Evolutionary conservation across 2,113 vertebrate genomes (phyloP).

Genomic region (Oryzias celebensis): DNA sequence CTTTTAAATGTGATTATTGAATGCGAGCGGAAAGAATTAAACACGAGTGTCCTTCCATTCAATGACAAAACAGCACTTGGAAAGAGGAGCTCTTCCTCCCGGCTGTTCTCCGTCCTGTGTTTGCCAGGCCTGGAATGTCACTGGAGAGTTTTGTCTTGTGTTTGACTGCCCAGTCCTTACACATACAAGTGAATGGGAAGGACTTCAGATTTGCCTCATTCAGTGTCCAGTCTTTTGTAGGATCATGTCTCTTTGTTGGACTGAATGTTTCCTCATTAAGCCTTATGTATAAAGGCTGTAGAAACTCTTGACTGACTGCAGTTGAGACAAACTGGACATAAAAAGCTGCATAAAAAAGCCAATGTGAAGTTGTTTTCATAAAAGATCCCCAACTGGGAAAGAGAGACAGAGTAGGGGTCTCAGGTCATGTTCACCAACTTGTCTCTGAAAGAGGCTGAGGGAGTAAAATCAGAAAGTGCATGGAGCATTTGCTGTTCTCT

Average conservation of each 20-base stretch:
- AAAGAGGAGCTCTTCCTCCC: conserved; percentile 48
- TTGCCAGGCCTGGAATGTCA: conserved; percentile 66
- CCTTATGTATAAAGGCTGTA: conserved; percentile 61
- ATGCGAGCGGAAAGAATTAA: conserved; percentile 27
- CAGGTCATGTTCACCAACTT: conserved; percentile 46
- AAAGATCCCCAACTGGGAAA: conserved; percentile 62
- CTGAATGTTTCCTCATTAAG: conserved; percentile 76
- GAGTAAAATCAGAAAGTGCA: conserved; percentile 4
- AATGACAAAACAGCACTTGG: conserved; percentile 39
- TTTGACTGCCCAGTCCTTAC: conserved; percentile 58
- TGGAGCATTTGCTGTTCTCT: background rate
- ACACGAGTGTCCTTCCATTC: conserved; percentile 25
- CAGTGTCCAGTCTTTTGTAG: conserved; percentile 67
- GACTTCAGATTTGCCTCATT: conserved; percentile 70
- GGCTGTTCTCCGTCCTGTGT: conserved; percentile 41
- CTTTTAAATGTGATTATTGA: conserved; percentile 15
- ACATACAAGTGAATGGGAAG: conserved; percentile 60
- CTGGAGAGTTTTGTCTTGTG: conserved; percentile 61
- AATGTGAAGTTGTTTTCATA: conserved; percentile 59
- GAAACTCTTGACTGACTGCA: conserved; percentile 69
- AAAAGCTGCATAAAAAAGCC: conserved; percentile 47
- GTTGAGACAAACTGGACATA: conserved; percentile 39
- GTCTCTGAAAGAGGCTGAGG: conserved; percentile 13
- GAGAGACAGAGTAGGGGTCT: conserved; percentile 47
- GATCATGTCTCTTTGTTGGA: conserved; percentile 64